phyloP scores from a whole-genome alignment of 2,797 vertebrate species.

The Adelosebastes latens region DNA sequence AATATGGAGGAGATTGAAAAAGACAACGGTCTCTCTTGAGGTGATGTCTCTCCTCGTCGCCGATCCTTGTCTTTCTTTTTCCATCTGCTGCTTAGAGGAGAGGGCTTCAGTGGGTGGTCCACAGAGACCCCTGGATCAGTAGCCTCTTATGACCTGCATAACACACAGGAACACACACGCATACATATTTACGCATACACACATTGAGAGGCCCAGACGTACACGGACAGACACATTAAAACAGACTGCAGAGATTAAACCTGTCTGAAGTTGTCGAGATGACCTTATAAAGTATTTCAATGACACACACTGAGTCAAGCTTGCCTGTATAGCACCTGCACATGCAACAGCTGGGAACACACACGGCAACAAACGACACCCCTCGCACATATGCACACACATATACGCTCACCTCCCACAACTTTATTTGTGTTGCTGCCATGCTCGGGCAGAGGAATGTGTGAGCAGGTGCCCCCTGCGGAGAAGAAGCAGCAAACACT shows the following conservation, averaged over 20 bases:
- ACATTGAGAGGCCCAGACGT: neutral
- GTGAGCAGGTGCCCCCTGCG: constrained; percentile 61
- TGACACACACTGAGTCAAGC: constrained; percentile 39
- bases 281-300: constrained; percentile 40
- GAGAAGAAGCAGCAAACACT: constrained; percentile 38
- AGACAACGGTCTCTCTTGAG: constrained; percentile 19
- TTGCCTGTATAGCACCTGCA: constrained; percentile 59
- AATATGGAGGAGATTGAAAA: constrained; percentile 36
- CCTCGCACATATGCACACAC: constrained; percentile 24
- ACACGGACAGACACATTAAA: constrained; percentile 15
- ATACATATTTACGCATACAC: neutral
- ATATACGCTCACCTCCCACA: constrained; percentile 47
- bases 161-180: neutral
- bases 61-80: constrained; percentile 53
- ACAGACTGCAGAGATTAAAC: constrained; percentile 9
- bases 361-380: constrained; percentile 40
- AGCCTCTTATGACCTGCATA: constrained; percentile 36
- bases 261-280: constrained; percentile 22
- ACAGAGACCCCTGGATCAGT: constrained; percentile 51
- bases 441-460: constrained; percentile 63
- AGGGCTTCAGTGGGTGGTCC: constrained; percentile 76
- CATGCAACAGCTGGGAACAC: constrained; percentile 75
- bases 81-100: constrained; percentile 65
- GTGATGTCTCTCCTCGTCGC: constrained; percentile 33
- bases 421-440: constrained; percentile 65